Conservation (phyloP, 2,888 invertebrate genomes). For the Urechis unicinctus region DNA sequence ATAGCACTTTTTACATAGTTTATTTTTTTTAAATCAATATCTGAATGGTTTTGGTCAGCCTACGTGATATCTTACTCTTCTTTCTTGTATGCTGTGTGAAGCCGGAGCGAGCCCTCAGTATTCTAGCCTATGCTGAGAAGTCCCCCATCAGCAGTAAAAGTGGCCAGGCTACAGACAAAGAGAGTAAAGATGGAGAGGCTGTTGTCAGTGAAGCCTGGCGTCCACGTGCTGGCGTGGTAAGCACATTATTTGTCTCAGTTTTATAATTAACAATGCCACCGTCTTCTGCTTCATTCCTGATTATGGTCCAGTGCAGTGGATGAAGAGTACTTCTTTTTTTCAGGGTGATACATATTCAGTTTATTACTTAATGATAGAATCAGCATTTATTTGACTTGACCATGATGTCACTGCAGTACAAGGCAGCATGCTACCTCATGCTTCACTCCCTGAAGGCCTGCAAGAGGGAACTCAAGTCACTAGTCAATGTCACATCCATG, state of each 20-base stretch:
- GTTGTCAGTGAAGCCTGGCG: neutral
- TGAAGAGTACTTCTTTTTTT: neutral
- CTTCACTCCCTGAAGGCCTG: slow-evolving; percentile 53
- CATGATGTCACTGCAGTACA: no score
- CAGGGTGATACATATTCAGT: neutral
- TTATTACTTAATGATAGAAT: no score
- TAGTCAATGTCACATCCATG: slow-evolving; percentile 35
- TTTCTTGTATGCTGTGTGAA: no score
- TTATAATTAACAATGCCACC: no score
- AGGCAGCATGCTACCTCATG: slow-evolving; percentile 60
- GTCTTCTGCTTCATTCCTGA: no score
- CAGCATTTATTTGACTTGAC: no score
- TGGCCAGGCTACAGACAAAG: slow-evolving; percentile 1
- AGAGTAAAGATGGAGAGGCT: neutral
- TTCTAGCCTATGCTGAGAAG: slow-evolving; percentile 60
- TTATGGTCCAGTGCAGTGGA: no score
- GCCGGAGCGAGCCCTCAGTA: slow-evolving; percentile 60
- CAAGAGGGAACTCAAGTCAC: slow-evolving; percentile 49
- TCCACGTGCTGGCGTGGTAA: neutral
- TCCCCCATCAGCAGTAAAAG: slow-evolving; percentile 21
- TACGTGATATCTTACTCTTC: no score
- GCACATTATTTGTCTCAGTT: no score
- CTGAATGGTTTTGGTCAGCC: no score
- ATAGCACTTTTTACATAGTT: no score
- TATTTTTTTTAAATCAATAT: no score